Base-by-base conservation (phyloP, 1,140 invertebrate species). In the Phenacoccus solenopsis region DNA sequence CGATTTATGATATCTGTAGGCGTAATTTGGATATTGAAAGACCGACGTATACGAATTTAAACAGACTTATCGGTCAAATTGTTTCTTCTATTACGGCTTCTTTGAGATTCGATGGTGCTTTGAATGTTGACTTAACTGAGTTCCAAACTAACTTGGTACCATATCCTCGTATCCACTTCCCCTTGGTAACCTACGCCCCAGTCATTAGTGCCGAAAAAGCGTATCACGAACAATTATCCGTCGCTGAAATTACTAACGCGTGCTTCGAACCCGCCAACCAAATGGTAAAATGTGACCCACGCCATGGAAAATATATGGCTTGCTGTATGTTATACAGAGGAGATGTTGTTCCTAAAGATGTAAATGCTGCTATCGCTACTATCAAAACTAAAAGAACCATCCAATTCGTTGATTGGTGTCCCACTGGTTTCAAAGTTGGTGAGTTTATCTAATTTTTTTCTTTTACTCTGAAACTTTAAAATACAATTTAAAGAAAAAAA, bases 1-100 rank as follows among this genome's bases (percentile, higher is more conserved):
- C 90, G 72, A 94, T 95, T 76, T 95, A 94, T 74, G 91, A 95
- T 77, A 94, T 95, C 78, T 95, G 93, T 80, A 83, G 90, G 67
- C 84, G 90, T 59, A 94, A 94, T 78, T 78, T 96, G 75, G 90
- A 93, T 78, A 91, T 95, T 74, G 90, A 92, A 74, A 83, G 90
- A 67, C 91, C 90, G n/a, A 90, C 88, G 9, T 92, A 91, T 83
- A 85, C 81, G 64, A 90, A 91, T 78, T 79, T 92, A 71, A 92
- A 92, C 78, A 81, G 90, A 73, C 81, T 92, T 30, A 90, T 92
- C 77, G 89, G 89, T 25, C 86, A 90, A 80, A 91, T 88, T 82
- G 84, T 90, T 1, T 91, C 90, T 1, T 92, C 90, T 56, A 92
- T 93, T 75, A 93, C 90, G 3, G 90, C 90, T 68, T 92, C 90